Evolutionary conservation across 1,140 invertebrate species (phyloP).

Genomic region (Drosophila lini): DNA sequence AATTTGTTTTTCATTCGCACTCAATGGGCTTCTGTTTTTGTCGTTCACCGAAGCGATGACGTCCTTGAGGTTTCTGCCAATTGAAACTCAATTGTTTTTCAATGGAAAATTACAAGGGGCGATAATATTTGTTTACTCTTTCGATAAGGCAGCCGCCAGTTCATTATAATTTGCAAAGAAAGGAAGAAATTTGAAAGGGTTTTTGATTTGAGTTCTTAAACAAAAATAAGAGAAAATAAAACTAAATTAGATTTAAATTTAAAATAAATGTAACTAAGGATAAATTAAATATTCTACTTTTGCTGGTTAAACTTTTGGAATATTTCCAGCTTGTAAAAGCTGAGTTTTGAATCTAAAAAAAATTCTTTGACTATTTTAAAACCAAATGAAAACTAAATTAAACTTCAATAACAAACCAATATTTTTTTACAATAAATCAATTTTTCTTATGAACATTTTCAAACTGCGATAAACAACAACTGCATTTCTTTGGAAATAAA

Average conservation of each 20-base stretch:
- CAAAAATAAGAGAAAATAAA: neutral
- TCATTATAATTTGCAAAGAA: neutral
- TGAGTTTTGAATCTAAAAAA: neutral
- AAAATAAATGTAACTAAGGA: neutral
- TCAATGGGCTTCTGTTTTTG: constrained; percentile 5
- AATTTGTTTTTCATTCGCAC: constrained; percentile 32
- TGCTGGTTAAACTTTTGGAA: too few species aligned
- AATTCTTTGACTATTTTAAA: neutral
- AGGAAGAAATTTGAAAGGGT: too few species aligned
- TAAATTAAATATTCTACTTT: neutral
- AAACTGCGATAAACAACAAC: neutral
- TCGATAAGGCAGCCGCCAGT: neutral
- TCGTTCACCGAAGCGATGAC: neutral
- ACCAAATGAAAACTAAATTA: neutral
- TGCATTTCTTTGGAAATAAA: neutral
- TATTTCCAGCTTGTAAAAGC: too few species aligned
- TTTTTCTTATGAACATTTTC: neutral
- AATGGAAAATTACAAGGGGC: constrained; percentile 13
- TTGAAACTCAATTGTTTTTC: constrained; percentile 11
- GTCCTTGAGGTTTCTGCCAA: constrained; percentile 10
- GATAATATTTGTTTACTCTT: neutral
- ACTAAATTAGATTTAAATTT: neutral
- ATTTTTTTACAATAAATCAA: neutral
- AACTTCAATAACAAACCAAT: neutral
- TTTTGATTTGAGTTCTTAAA: neutral